A percentile compares a stretch with the other conserved stretches of the same genome.
These are phyloP conservation scores for Chloropsis cyanopogon DNA, from an alignment of 2,113 vertebrate species.

Conservation along the genomic window DNA sequence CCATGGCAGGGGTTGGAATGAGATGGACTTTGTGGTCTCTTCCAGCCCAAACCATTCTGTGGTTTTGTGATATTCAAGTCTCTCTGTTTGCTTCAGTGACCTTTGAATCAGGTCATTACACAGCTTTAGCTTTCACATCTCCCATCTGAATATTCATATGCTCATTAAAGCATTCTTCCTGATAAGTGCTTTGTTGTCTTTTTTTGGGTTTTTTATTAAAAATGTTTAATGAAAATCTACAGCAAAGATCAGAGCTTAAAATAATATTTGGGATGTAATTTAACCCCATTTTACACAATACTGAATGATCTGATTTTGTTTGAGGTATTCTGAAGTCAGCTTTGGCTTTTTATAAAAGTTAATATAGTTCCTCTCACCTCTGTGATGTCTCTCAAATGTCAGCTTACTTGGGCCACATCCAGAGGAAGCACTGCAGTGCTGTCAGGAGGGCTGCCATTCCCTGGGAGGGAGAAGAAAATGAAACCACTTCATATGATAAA, in stretches of 20 bases:
- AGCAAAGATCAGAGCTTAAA: neutral
- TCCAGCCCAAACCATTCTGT: neutral
- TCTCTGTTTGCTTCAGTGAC: neutral
- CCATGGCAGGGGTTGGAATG: fast-evolving
- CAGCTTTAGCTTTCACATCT: neutral
- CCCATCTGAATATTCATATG: neutral
- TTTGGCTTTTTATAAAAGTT: neutral
- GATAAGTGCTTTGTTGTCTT: neutral
- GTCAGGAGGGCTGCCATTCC: neutral
- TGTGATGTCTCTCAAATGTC: neutral
- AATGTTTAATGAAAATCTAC: neutral
- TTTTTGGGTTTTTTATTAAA: neutral
- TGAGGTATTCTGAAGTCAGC: neutral
- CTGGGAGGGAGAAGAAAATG: neutral
- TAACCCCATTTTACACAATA: neutral
- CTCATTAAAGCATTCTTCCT: neutral
- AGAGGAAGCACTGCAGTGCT: neutral
- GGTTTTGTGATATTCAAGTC: neutral
- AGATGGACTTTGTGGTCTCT: neutral
- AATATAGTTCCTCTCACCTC: neutral
- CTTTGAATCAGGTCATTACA: neutral
- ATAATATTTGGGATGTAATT: neutral
- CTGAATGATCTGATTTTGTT: neutral
- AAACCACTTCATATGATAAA: neutral
- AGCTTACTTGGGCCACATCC: neutral